Conservation (phyloP, 1,140 invertebrate genomes). For the Tribolium castaneum region DNA sequence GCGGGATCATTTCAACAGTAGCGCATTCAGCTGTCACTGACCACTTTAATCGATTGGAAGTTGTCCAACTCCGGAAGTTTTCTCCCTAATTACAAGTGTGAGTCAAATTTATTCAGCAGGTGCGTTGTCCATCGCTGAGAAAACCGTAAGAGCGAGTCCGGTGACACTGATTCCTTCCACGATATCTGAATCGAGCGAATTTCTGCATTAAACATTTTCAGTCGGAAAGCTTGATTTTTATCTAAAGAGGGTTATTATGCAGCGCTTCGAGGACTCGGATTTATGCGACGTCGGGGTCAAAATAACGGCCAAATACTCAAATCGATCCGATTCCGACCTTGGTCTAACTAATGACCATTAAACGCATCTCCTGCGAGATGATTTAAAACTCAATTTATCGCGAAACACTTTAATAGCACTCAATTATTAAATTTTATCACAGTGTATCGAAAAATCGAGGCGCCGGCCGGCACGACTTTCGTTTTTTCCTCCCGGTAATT, state of each 20-base stretch:
- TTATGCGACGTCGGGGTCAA: constrained; percentile 7
- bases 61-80: neutral
- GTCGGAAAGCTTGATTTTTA: constrained; percentile 14
- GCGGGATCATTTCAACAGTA: constrained; percentile 8
- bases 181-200: constrained; percentile 5
- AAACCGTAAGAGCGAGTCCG: constrained; percentile 1
- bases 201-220: constrained; percentile 28
- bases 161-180: constrained; percentile 4
- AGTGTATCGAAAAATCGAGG: neutral
- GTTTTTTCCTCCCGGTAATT: neutral
- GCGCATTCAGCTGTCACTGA: constrained; percentile 35
- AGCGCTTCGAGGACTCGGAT: neutral
- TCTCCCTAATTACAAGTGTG: neutral
- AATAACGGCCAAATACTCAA: constrained; percentile 15
- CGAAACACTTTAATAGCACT: neutral
- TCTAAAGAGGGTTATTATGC: constrained; percentile 15
- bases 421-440: constrained; percentile 16
- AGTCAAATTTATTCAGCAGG: neutral
- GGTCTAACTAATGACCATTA: neutral
- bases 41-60: constrained; percentile 38
- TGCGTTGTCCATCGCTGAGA: neutral
- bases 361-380: neutral
- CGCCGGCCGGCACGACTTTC: neutral
- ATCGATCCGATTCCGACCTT: neutral
- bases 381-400: constrained; percentile 11